Conservation (phyloP, 2,797 vertebrate genomes). For the Catharus ustulatus region DNA sequence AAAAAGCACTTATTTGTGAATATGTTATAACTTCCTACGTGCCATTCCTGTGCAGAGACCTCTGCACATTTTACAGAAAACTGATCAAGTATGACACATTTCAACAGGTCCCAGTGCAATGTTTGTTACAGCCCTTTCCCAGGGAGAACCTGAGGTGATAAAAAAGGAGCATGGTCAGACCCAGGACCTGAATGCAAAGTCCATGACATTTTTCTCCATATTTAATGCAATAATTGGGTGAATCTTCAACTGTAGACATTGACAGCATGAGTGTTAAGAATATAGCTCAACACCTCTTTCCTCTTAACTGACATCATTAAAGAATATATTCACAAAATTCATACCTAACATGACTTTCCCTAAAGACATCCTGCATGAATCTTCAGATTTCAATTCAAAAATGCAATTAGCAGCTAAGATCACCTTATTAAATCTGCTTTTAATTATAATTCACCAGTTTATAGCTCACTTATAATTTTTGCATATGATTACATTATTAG, state of each 20-base stretch:
- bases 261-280: background rate
- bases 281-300: background rate
- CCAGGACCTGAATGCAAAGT: background rate
- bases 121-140: background rate
- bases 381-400: background rate
- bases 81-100: background rate
- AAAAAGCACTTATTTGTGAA: background rate
- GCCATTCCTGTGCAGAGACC: background rate
- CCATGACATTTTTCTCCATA: accelerated
- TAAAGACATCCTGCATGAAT: background rate
- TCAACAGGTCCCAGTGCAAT: background rate
- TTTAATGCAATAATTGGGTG: background rate
- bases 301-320: background rate
- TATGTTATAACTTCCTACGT: background rate
- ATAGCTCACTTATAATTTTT: background rate
- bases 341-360: background rate
- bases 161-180: background rate
- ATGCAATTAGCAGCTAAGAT: background rate
- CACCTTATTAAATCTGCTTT: background rate
- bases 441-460: background rate
- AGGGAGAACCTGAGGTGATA: background rate
- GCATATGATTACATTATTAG: background rate
- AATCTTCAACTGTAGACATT: background rate
- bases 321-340: background rate
- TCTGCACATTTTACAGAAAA: background rate